Conservation (phyloP, 2,888 invertebrate genomes). For the Drosophila meridiana region DNA sequence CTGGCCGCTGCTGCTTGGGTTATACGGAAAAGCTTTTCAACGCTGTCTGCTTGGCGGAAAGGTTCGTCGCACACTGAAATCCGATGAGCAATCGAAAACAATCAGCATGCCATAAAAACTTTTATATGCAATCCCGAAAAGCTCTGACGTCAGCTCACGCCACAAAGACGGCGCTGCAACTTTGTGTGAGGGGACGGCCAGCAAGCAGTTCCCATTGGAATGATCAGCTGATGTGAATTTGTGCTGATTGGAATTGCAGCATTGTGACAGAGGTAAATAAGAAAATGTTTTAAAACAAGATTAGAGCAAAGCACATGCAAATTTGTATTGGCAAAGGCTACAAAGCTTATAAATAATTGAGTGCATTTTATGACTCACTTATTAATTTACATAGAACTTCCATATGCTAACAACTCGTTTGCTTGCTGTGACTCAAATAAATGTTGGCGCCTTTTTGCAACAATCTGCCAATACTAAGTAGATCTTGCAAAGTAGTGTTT, state of each 20-base stretch:
- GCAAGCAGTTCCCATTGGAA: neutral
- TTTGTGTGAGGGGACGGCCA: neutral
- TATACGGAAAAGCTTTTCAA: constrained; percentile 11
- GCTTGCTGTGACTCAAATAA: too few species aligned
- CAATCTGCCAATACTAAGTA: neutral
- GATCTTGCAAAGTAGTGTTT: neutral
- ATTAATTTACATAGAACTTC: too few species aligned
- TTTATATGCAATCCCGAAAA: constrained; percentile 48
- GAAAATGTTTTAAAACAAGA: neutral
- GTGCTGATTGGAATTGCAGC: neutral
- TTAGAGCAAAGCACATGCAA: too few species aligned
- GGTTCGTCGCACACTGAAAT: constrained; percentile 38
- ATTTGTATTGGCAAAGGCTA: too few species aligned
- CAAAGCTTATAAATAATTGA: too few species aligned
- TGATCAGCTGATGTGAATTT: neutral
- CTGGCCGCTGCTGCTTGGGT: neutral
- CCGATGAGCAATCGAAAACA: constrained; percentile 14
- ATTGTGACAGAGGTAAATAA: neutral
- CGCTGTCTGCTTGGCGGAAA: constrained; percentile 21
- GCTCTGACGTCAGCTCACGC: constrained; percentile 9
- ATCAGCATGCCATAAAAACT: constrained; percentile 22
- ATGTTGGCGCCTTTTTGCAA: neutral
- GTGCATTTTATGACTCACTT: too few species aligned
- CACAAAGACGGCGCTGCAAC: constrained; percentile 27
- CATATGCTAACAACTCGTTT: too few species aligned